Percentiles rank a stretch among this genome's conserved stretches.
These are phyloP conservation scores for Mirounga angustirostris DNA, from an alignment of 2,113 vertebrate genomes.

Conservation along the genomic window DNA sequence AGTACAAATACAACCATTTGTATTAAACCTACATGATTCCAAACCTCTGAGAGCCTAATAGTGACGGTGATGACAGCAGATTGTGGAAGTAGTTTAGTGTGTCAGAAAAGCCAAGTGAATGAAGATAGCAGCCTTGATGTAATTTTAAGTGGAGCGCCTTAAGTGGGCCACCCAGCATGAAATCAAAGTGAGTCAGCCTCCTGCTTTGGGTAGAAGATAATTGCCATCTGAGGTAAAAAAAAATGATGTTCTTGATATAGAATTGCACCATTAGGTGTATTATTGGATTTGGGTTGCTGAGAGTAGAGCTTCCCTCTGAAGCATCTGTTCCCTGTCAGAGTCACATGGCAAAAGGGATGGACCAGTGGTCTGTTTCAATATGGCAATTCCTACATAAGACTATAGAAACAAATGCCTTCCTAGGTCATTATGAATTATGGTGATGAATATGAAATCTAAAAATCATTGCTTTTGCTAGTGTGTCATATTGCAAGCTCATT, in stretches of 20 bases:
- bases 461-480: background rate
- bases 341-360: slow-evolving; percentile 37
- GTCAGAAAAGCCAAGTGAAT: slow-evolving; percentile 59
- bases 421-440: background rate
- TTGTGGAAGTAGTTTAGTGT: background rate
- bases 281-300: slow-evolving; percentile 69
- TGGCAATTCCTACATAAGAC: slow-evolving; percentile 18
- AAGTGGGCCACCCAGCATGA: slow-evolving; percentile 71
- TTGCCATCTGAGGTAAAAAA: slow-evolving; percentile 69
- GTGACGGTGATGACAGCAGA: background rate
- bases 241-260: slow-evolving; percentile 64
- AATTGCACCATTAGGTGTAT: slow-evolving; percentile 72
- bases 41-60: background rate
- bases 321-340: slow-evolving; percentile 69
- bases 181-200: slow-evolving; percentile 62
- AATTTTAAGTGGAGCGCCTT: slow-evolving; percentile 59
- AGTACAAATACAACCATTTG: background rate
- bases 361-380: slow-evolving; percentile 59
- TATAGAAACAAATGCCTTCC: background rate
- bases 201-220: slow-evolving; percentile 66
- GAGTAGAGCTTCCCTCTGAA: slow-evolving; percentile 51
- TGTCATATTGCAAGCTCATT: background rate
- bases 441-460: slow-evolving; percentile 32
- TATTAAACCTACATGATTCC: background rate
- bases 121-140: slow-evolving; percentile 60